Base-by-base conservation (phyloP, 1,140 invertebrate species). In the Thalassaphorura encarpata region DNA sequence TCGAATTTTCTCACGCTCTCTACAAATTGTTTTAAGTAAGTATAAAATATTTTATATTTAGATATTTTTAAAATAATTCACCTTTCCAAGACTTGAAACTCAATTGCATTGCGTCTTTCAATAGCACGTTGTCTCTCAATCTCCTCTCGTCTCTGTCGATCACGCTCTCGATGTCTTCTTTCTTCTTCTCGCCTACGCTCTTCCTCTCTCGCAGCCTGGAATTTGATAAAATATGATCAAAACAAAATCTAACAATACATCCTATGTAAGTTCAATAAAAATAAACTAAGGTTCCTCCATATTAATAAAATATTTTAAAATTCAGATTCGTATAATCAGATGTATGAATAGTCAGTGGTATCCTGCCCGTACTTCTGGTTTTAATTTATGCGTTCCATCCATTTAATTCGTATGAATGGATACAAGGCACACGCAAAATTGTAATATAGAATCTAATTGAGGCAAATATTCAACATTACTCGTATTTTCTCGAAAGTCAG, bases 181-280 rank as follows among this genome's bases (percentile, higher is more conserved):
- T 88, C 86, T 31, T 81, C 75, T 67, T 91, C 86, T 21, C 87
- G 78, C 3, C 83, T 67, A 27, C 85, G 76, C 58, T 88, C 84
- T 46, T 82, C 75, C 61, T 90, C 87, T 36, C 87, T 76, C 69
- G 88, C 86, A 64, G 85, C 81, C 72, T 82, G 66, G 19, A 73
- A 69, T 51, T 4, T 51, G 29, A 13, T 11, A 19, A 45, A 41
- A 40, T n/a, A n/a, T n/a, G n/a, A 64, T 56, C 2, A 68, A 15
- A 23, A n/a, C 3, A 28, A 50, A 48, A 19, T 36, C 33, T 36
- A 11, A 11, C n/a, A 11, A n/a, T 36, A 11, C n/a, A n/a, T 36
- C n/a, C 11, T 11, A 11, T 36, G 33, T 36, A 36, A 11, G 11
- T n/a, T 36, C 33, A n/a, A 11, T n/a, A 36, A 36, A 36, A n/a